Evolutionary conservation across 2,113 vertebrate genomes (phyloP).

Genomic region (Nicator chloris): DNA sequence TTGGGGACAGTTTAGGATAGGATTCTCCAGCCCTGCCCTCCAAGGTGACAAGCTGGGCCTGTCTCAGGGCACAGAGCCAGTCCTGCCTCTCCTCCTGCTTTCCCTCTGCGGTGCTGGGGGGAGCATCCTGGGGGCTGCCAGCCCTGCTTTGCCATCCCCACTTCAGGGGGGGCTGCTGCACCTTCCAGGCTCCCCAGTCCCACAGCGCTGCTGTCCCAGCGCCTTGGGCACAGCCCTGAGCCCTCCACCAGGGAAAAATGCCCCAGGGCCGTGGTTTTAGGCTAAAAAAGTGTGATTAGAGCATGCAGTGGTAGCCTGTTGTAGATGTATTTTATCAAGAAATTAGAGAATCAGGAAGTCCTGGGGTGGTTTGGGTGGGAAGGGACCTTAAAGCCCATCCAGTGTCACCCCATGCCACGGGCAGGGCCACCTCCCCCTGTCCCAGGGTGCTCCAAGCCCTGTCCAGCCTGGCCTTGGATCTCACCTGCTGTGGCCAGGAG

Average conservation of each 20-base stretch:
- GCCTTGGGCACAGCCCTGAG: neutral
- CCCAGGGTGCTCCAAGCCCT: neutral
- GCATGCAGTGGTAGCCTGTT: rapidly evolving
- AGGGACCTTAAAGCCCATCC: neutral
- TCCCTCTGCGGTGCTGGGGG: rapidly evolving
- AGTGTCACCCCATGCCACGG: neutral
- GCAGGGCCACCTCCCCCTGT: neutral
- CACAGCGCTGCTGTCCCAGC: neutral
- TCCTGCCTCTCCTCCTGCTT: neutral
- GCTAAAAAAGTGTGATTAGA: neutral
- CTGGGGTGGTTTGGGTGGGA: neutral
- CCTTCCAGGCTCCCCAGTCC: neutral
- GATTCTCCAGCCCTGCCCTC: neutral
- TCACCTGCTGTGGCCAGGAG: neutral
- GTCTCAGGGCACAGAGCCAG: neutral
- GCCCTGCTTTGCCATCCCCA: neutral
- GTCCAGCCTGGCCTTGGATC: neutral
- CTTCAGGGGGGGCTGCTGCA: neutral
- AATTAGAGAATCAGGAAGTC: neutral
- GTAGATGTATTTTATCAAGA: neutral
- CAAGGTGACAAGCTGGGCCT: neutral
- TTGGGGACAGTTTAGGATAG: rapidly evolving
- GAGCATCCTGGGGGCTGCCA: rapidly evolving
- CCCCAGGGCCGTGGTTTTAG: rapidly evolving
- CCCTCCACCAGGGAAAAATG: too few species aligned